phyloP scores from a whole-genome alignment of 30 jellyfish, hydroid and myxozoan species.

The Pelagia noctiluca region DNA sequence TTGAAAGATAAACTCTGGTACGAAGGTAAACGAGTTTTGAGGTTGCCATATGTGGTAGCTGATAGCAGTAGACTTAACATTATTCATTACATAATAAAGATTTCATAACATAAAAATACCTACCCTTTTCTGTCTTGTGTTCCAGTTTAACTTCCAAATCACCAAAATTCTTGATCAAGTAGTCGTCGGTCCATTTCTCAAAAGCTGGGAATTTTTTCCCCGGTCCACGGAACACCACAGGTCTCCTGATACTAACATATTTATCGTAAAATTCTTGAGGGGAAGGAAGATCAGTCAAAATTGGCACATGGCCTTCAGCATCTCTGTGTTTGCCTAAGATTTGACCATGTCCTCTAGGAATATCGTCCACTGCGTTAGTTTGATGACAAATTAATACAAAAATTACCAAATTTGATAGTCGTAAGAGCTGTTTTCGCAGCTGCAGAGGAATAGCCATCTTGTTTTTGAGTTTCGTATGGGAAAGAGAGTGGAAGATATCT shows the following conservation, averaged over 20 bases:
- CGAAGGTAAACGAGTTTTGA: too few relatives aligned
- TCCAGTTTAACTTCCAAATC: conserved; percentile 60
- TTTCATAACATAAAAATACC: too few relatives aligned
- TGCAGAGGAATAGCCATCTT: too few relatives aligned
- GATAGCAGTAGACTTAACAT: too few relatives aligned
- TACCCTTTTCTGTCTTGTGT: conserved; percentile 57
- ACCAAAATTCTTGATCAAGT: conserved; percentile 41
- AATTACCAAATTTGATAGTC: too few relatives aligned
- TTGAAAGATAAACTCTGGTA: too few relatives aligned
- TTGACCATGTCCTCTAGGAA: conserved; percentile 64
- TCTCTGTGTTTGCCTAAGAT: conserved; percentile 43
- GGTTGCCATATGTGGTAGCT: too few relatives aligned
- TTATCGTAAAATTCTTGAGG: conserved; percentile 63
- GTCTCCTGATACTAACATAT: conserved; percentile 53
- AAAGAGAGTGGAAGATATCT: too few relatives aligned
- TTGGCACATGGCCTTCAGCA: conserved; percentile 59
- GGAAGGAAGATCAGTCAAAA: conserved; percentile 53
- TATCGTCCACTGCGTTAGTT: conserved; percentile 15
- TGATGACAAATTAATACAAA: too few relatives aligned
- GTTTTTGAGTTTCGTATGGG: too few relatives aligned
- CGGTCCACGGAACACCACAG: conserved; percentile 60
- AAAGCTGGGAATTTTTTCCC: conserved; percentile 54
- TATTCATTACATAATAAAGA: too few relatives aligned
- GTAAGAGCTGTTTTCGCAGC: too few relatives aligned
- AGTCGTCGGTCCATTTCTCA: conserved; percentile 58